Evolutionary conservation across 2,113 vertebrate genomes (phyloP), one percentile per base, ranked within the genome.

Genomic region (Centropristis striata): DNA sequence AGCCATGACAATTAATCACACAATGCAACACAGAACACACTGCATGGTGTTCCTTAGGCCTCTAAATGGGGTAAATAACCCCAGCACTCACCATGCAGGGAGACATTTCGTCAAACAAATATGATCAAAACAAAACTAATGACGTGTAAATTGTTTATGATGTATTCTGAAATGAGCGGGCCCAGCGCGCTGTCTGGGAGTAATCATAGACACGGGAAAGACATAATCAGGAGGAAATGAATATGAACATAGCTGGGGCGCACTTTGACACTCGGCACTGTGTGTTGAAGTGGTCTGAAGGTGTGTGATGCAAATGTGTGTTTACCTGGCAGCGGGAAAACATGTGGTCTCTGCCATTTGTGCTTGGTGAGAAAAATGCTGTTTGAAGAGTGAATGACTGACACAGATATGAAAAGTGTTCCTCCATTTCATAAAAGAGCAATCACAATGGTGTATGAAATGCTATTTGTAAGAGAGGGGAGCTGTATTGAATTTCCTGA

Each of bases 101-200:
- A 92, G 89, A 94, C 88, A 86, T 92, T 93, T 92, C 66, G 78
- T 93, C 92, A 91, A 92, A 94, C 93, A 95, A 93, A 95, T 92
- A 93, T 95, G 94, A 95, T 94, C 92, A 92, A 94, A 95, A 95
- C 93, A 94, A 92, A 95, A 92, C 92, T 95, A 96, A 95, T 95
- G 95, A 92, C 66, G 91, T 95, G 95, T 94, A 94, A 94, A 95
- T 94, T 92, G 92, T 94, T 95, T 90, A 94, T 93, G 92, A 93
- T 94, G 92, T 92, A 80, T 82, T 90, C 75, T 87, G 87, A 88
- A 91, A 92, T 80, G 88, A 93, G 86, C 84, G 51, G 78, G 74
- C 79, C 81, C 81, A 60, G 77, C 20, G 72, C 73, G 66, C 83
- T 89, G 83, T 83, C 83, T 89, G 83, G 23, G 78, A 86, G 92